Percentiles rank a stretch among this genome's conserved stretches.
These are phyloP conservation scores for Melieria omissa DNA, from an alignment of 2,888 invertebrate genomes.

Conservation along the genomic window DNA sequence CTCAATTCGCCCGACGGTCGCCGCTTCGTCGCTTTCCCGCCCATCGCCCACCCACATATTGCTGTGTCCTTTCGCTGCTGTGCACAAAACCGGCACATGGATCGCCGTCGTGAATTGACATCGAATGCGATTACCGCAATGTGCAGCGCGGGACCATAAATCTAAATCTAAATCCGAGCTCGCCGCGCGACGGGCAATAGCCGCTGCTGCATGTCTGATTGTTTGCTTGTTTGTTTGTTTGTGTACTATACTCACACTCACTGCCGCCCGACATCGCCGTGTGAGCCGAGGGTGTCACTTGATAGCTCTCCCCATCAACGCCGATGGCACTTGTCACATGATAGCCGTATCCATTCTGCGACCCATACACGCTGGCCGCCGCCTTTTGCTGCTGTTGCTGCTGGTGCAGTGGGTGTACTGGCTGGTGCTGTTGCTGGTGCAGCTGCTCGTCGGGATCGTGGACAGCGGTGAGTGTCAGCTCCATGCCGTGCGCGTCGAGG, in stretches of 20 bases:
- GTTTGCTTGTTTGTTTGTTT: neutral
- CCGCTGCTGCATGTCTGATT: neutral
- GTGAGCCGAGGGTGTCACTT: conserved; percentile 58
- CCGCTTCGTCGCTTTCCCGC: neutral
- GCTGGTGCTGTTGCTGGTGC: conserved; percentile 49
- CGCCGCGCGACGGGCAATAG: no score
- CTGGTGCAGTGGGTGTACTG: conserved; percentile 41
- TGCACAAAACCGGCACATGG: neutral
- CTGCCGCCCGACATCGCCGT: conserved; percentile 45
- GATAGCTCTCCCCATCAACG: conserved; percentile 62
- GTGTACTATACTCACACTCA: conserved; percentile 58
- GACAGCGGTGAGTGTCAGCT: conserved; percentile 57
- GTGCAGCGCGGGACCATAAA: no score
- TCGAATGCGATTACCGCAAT: no score
- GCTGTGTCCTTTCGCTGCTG: neutral
- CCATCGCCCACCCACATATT: neutral
- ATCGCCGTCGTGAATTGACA: no score
- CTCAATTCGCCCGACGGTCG: neutral
- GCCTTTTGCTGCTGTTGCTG: conserved; percentile 46
- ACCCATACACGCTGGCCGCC: conserved; percentile 43
- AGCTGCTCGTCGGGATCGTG: conserved; percentile 58
- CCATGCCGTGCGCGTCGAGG: conserved; percentile 55
- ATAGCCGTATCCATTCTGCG: conserved; percentile 61
- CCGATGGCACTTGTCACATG: conserved; percentile 63
- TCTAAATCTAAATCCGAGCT: no score